Evolutionary conservation across 2,888 invertebrate species (phyloP).

Genomic region (Drosophila rellima): DNA sequence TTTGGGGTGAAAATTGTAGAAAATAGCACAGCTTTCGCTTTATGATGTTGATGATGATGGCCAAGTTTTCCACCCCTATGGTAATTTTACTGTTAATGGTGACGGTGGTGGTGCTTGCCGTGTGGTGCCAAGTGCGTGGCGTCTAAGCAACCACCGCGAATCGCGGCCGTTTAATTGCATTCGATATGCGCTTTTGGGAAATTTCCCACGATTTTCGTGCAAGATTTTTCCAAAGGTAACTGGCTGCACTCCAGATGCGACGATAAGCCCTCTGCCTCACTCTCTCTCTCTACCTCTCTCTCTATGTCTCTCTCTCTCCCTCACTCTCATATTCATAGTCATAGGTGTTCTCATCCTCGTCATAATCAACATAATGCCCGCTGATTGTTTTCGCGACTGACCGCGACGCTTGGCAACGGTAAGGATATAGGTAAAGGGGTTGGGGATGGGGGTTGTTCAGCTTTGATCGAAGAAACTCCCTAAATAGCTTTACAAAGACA

Average conservation of each 20-base stretch:
- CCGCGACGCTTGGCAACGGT: slow-evolving; percentile 50
- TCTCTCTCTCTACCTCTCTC: slow-evolving; percentile 1
- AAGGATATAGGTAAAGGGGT: slow-evolving; percentile 44
- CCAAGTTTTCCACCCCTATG: slow-evolving; percentile 56
- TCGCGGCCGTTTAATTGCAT: slow-evolving; percentile 77
- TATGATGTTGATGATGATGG: slow-evolving; percentile 16
- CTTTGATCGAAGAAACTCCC: slow-evolving; percentile 44
- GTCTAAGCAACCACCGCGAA: slow-evolving; percentile 69
- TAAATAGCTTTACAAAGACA: slow-evolving; percentile 51
- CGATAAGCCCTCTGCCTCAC: slow-evolving; percentile 43
- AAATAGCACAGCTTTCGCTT: slow-evolving; percentile 67
- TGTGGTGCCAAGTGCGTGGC: slow-evolving; percentile 48
- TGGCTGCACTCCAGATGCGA: slow-evolving; percentile 35
- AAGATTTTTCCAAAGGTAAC: slow-evolving; percentile 65
- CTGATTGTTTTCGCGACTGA: slow-evolving; percentile 78
- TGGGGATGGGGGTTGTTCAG: slow-evolving; percentile 41
- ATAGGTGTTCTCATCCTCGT: slow-evolving; percentile 41
- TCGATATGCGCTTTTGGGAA: slow-evolving; percentile 79
- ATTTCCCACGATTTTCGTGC: slow-evolving; percentile 79
- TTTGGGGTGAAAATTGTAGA: slow-evolving; percentile 73
- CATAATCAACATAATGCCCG: slow-evolving; percentile 71
- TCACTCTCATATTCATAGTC: slow-evolving; percentile 42
- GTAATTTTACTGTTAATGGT: slow-evolving; percentile 28
- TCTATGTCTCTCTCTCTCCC: slow-evolving; percentile 15
- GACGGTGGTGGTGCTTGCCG: slow-evolving; percentile 32